Evolutionary conservation across 2,797 vertebrate species (phyloP).

Genomic region (Capromys pilorides): DNA sequence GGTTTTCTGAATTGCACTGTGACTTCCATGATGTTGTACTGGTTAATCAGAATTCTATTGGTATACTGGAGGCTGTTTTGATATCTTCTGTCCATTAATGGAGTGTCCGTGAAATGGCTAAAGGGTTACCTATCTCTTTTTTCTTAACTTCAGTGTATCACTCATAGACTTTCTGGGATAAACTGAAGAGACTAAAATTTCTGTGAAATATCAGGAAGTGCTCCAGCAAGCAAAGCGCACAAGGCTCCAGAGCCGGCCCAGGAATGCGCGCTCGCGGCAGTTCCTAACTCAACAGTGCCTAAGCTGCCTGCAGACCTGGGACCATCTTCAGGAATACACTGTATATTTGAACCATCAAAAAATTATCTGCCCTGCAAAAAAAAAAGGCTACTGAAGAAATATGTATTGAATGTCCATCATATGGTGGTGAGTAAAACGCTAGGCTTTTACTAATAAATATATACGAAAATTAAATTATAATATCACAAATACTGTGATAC

Average conservation of each 20-base stretch:
- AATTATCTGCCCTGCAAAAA: neutral
- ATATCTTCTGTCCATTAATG: neutral
- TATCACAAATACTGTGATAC: neutral
- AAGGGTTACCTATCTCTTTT: neutral
- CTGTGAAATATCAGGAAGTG: neutral
- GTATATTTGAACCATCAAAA: conserved; percentile 19
- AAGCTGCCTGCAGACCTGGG: neutral
- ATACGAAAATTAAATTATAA: neutral
- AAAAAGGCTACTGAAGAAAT: neutral
- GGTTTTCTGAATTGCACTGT: conserved; percentile 11
- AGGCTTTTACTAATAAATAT: neutral
- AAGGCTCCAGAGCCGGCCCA: neutral
- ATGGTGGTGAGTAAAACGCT: neutral
- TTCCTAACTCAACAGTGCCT: neutral
- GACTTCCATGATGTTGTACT: neutral
- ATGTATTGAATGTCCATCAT: neutral
- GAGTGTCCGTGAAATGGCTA: neutral
- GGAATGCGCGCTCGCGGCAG: neutral
- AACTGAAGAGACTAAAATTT: neutral
- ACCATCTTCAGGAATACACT: neutral
- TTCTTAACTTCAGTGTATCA: conserved; percentile 17
- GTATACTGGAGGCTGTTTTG: neutral
- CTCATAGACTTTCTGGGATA: neutral
- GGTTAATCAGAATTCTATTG: neutral
- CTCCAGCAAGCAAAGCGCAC: neutral